A percentile compares a stretch with the other conserved stretches of the same genome.
Conservation (phyloP, 2,888 invertebrate genomes). For the Lordiphosa fenestrarum region DNA sequence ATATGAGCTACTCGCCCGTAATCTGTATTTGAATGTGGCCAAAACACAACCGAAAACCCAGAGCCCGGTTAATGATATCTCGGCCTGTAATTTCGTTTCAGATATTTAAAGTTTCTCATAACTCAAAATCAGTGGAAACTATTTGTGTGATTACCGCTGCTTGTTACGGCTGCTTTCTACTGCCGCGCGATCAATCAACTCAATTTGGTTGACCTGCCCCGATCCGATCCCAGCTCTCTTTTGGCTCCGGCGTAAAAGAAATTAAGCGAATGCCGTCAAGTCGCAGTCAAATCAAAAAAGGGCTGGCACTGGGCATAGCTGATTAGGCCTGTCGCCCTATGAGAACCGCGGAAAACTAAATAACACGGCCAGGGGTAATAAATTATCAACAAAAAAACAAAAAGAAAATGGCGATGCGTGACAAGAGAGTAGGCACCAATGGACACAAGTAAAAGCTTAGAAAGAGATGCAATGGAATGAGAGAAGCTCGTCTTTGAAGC, state of each 20-base stretch:
- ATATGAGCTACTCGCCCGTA: slow-evolving; percentile 28
- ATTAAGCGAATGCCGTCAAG: slow-evolving; percentile 15
- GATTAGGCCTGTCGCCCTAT: slow-evolving; percentile 10
- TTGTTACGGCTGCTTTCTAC: slow-evolving; percentile 66
- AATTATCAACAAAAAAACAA: slow-evolving; percentile 4
- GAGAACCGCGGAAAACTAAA: slow-evolving; percentile 44
- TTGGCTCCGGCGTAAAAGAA: slow-evolving; percentile 12
- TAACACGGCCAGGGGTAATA: slow-evolving; percentile 35
- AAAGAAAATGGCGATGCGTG: too few relatives aligned
- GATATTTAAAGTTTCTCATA: slow-evolving; percentile 72
- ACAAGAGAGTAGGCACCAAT: too few relatives aligned
- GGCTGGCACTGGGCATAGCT: slow-evolving; percentile 5
- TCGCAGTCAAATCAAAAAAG: slow-evolving; percentile 2
- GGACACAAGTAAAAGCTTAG: too few relatives aligned
- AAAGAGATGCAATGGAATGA: too few relatives aligned
- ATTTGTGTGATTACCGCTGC: slow-evolving; percentile 76
- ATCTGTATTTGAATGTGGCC: slow-evolving; percentile 47
- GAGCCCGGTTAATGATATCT: slow-evolving; percentile 66
- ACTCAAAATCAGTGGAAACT: slow-evolving; percentile 76
- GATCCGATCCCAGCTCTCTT: slow-evolving; percentile 30
- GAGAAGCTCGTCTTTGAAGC: too few relatives aligned
- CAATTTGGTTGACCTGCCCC: slow-evolving; percentile 58
- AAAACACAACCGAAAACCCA: slow-evolving; percentile 18
- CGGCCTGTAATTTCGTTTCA: slow-evolving; percentile 59
- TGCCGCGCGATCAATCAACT: slow-evolving; percentile 61